A percentile compares a stretch with the other conserved stretches of the same genome.
Conservation (phyloP, 2,113 vertebrate genomes). For the Crotophaga sulcirostris region DNA sequence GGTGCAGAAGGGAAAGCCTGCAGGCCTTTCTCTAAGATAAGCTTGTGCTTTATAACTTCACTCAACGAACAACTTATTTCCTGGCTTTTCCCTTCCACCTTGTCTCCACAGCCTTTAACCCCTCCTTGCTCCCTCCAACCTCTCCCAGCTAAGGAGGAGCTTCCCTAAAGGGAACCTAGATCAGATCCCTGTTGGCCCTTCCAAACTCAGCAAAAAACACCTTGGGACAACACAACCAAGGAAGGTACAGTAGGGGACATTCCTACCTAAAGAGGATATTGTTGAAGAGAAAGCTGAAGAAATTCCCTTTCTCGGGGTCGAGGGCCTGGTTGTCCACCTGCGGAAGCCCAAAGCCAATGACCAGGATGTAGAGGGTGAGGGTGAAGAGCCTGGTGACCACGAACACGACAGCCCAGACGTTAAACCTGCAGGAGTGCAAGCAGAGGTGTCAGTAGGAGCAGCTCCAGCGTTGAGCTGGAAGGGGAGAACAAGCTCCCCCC, state of each 20-base stretch:
- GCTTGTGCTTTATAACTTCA: neutral
- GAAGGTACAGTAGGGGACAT: neutral
- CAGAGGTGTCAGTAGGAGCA: neutral
- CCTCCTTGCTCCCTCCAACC: neutral
- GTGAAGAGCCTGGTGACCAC: conserved; percentile 90
- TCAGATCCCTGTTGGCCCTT: neutral
- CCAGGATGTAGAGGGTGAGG: conserved; percentile 91
- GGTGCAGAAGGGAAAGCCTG: neutral
- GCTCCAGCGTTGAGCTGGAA: neutral
- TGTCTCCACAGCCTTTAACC: neutral
- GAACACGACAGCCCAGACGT: conserved; percentile 90
- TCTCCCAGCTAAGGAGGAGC: neutral
- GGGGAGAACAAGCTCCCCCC: neutral
- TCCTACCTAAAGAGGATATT: conserved; percentile 89
- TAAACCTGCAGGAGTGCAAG: conserved; percentile 81
- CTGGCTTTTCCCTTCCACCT: accelerated
- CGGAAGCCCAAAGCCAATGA: conserved; percentile 91
- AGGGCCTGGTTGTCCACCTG: conserved; percentile 87
- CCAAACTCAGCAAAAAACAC: neutral
- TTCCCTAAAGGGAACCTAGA: neutral
- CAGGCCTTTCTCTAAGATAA: neutral
- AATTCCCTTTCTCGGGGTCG: conserved; percentile 88
- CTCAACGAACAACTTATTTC: neutral
- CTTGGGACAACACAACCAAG: neutral
- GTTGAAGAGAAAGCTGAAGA: conserved; percentile 80